Conservation (phyloP, 2,113 vertebrate species). For the Coptodon bakossiorum region DNA sequence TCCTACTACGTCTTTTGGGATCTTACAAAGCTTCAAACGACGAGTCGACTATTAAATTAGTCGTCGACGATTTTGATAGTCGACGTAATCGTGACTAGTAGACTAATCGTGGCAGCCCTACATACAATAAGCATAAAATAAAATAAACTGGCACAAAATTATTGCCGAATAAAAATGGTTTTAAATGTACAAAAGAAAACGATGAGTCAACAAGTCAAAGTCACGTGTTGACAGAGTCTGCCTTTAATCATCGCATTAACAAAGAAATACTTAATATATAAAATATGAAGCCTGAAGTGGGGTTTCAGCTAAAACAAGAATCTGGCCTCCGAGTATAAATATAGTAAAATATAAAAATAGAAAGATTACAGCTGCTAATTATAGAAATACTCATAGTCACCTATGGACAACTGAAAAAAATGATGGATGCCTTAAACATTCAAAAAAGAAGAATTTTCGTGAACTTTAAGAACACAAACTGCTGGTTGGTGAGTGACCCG, state of each 20-base stretch:
- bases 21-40: too few species aligned
- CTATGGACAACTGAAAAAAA: background rate
- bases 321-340: background rate
- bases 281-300: background rate
- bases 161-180: background rate
- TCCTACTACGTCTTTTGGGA: too few species aligned
- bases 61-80: too few species aligned
- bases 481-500: background rate
- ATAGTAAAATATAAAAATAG: background rate
- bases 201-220: background rate
- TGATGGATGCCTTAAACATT: background rate
- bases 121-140: background rate
- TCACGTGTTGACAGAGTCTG: background rate
- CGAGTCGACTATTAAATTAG: too few species aligned
- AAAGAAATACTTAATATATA: background rate
- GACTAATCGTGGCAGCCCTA: too few species aligned
- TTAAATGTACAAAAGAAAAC: background rate
- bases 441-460: background rate
- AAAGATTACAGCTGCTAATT: background rate
- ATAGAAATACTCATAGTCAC: background rate
- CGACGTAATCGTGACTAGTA: too few species aligned
- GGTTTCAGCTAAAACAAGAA: background rate
- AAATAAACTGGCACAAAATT: background rate
- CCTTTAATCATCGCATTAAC: rapidly evolving
- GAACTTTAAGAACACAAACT: background rate